A percentile compares a stretch with the other conserved stretches of the same genome.
These are phyloP conservation scores for Lepilemur ruficaudatus DNA, from an alignment of 2,797 vertebrate species.

Conservation along the genomic window DNA sequence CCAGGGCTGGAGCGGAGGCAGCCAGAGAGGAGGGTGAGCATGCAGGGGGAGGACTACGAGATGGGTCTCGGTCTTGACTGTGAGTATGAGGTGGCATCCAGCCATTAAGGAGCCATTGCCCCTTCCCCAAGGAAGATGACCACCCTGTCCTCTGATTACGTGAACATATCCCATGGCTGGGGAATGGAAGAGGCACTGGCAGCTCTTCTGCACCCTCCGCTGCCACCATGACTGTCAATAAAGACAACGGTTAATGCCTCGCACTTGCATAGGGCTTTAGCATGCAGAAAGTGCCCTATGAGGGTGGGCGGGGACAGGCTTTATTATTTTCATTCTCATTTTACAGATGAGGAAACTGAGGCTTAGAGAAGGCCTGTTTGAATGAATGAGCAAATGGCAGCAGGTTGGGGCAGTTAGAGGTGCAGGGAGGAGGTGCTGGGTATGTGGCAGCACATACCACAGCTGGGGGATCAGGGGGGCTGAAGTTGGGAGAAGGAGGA, in stretches of 20 bases:
- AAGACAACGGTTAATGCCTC: neutral
- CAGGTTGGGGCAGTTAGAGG: neutral
- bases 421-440: neutral
- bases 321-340: neutral
- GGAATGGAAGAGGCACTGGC: neutral
- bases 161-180: neutral
- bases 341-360: conserved; percentile 21
- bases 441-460: no score
- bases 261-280: accelerated
- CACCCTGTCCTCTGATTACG: neutral
- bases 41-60: neutral
- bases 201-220: neutral
- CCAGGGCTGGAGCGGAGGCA: neutral
- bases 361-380: neutral
- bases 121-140: neutral
- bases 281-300: neutral
- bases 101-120: neutral
- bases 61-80: accelerated
- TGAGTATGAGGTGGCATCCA: neutral
- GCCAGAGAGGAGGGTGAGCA: neutral
- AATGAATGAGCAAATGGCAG: neutral
- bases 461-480: neutral
- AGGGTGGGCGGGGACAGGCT: neutral
- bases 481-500: neutral
- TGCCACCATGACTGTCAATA: neutral